Percentiles rank a stretch among this genome's conserved stretches.
These are phyloP conservation scores for Sterrhoptilus dennistouni DNA, from an alignment of 2,113 vertebrate species.

Conservation along the genomic window DNA sequence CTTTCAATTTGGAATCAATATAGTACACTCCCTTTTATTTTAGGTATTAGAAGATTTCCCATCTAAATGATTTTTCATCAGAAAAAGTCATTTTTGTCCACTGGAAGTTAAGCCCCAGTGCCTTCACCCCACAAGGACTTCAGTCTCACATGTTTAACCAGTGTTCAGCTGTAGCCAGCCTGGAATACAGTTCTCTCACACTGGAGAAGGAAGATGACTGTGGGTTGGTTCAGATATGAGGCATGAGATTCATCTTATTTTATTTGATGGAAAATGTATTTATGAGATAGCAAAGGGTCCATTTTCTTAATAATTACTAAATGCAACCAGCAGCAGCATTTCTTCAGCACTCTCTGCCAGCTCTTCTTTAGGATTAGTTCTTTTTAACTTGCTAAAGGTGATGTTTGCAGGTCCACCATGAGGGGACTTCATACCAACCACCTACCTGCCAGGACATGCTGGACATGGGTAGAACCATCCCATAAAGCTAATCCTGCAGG, in stretches of 20 bases:
- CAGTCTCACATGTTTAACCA: neutral
- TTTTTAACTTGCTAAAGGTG: neutral
- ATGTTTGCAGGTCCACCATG: neutral
- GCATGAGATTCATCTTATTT: neutral
- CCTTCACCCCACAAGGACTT: neutral
- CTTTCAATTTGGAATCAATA: neutral
- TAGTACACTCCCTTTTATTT: neutral
- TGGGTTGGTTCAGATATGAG: neutral
- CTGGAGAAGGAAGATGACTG: neutral
- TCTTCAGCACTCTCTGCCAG: neutral
- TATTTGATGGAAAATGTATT: neutral
- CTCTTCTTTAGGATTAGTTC: neutral
- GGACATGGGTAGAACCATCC: neutral
- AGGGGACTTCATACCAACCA: neutral
- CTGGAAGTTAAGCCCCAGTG: accelerated
- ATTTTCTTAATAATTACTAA: neutral
- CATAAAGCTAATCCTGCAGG: neutral
- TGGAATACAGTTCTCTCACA: neutral
- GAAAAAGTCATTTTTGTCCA: neutral
- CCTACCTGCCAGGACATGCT: neutral
- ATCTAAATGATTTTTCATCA: neutral
- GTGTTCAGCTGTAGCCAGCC: neutral
- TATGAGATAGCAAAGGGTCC: neutral
- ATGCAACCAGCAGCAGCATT: neutral
- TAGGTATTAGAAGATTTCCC: neutral